Percentiles rank a stretch among this genome's conserved stretches.
These are phyloP conservation scores for Doris montereyensis DNA, from an alignment of 2,888 invertebrate species.

Conservation along the genomic window DNA sequence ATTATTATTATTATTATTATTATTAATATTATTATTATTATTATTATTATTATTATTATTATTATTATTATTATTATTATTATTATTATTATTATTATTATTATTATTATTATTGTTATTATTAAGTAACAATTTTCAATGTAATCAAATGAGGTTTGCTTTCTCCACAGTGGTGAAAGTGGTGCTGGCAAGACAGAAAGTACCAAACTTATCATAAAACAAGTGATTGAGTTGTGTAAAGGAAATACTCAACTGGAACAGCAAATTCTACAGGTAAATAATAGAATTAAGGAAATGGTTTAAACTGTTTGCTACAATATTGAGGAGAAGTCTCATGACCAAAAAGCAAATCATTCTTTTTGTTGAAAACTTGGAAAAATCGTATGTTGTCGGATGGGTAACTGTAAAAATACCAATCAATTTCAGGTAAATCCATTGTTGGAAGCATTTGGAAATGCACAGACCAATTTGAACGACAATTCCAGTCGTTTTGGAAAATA, in stretches of 20 bases:
- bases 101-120: too few species aligned
- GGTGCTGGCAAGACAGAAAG: conserved; percentile 72
- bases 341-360: too few species aligned
- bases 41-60: background rate
- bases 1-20: background rate
- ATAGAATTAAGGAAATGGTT: too few species aligned
- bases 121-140: too few species aligned
- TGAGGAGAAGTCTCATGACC: too few species aligned
- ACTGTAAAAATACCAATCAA: too few species aligned
- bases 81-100: background rate
- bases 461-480: conserved; percentile 71
- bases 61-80: background rate
- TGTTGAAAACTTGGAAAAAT: too few species aligned
- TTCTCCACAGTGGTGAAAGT: conserved; percentile 71
- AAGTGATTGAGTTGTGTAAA: conserved; percentile 67
- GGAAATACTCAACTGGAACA: conserved; percentile 68
- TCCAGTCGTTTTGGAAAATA: conserved; percentile 72
- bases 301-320: too few species aligned
- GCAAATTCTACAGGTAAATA: conserved; percentile 68
- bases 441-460: conserved; percentile 72
- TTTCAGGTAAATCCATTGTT: conserved; percentile 69
- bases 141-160: too few species aligned
- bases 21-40: background rate
- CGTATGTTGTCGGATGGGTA: too few species aligned
- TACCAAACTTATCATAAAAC: conserved; percentile 70